Conservation (phyloP, 2,113 vertebrate genomes). For the Eulacestoma nigropectus region DNA sequence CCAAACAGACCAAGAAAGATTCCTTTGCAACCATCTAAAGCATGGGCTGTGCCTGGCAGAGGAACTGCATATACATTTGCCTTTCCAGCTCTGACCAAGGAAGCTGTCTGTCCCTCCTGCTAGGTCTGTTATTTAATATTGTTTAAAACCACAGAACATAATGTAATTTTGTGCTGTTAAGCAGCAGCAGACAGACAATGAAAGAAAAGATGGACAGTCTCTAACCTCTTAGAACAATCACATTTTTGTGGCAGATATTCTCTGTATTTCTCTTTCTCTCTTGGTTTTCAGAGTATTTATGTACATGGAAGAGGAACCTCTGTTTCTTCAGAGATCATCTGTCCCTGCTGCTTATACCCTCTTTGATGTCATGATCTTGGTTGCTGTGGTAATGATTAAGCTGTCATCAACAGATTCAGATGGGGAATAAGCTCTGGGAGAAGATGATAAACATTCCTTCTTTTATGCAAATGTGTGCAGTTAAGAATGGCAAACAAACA, state of each 20-base stretch:
- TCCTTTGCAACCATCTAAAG: neutral
- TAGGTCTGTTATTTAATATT: neutral
- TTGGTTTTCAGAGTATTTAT: neutral
- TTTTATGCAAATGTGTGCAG: slow-evolving; percentile 28
- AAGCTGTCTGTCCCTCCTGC: neutral
- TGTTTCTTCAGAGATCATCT: slow-evolving; percentile 34
- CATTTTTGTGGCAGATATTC: neutral
- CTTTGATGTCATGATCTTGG: slow-evolving; percentile 27
- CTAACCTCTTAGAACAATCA: neutral
- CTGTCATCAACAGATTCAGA: slow-evolving; percentile 43
- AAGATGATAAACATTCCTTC: slow-evolving; percentile 14
- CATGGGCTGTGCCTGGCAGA: neutral
- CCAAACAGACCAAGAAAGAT: neutral
- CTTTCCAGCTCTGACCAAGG: neutral
- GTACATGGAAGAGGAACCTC: neutral
- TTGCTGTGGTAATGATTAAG: slow-evolving; percentile 65
- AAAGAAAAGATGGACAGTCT: neutral
- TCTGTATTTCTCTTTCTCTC: neutral
- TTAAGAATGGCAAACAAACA: slow-evolving; percentile 26
- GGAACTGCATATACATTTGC: neutral
- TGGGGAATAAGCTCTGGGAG: slow-evolving; percentile 30
- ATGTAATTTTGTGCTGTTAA: neutral
- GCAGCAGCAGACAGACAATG: neutral
- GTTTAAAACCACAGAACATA: neutral
- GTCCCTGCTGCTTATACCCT: neutral